phyloP scores from a whole-genome alignment of 64 coral and sea anemone genomes.

The Catalaphyllia jardinei region DNA sequence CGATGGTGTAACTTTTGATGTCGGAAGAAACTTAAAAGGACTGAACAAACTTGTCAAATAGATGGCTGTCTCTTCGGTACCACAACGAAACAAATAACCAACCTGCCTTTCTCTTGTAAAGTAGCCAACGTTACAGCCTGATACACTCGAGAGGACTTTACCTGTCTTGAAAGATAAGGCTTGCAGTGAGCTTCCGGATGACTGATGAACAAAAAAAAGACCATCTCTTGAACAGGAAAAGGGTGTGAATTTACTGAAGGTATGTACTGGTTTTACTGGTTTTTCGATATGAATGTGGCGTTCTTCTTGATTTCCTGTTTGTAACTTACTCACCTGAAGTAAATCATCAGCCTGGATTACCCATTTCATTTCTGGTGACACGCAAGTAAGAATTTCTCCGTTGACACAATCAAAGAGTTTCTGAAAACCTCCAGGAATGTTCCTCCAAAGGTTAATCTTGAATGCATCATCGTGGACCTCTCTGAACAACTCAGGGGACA shows the following conservation, averaged over 20 bases:
- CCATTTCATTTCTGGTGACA: neutral
- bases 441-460: neutral
- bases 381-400: neutral
- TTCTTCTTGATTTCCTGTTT: neutral
- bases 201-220: neutral
- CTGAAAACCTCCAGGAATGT: neutral
- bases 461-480: neutral
- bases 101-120: neutral
- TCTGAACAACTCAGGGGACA: too few relatives aligned
- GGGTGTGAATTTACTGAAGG: neutral
- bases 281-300: neutral
- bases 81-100: slow-evolving; percentile 5
- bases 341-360: too few relatives aligned
- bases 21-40: neutral
- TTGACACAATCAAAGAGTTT: neutral
- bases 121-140: neutral
- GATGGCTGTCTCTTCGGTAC: neutral
- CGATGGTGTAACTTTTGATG: too few relatives aligned
- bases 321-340: neutral
- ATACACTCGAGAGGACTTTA: neutral
- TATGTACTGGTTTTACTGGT: too few relatives aligned
- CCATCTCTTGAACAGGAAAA: neutral
- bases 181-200: neutral
- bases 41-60: neutral
- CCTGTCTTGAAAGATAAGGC: slow-evolving; percentile 1